Percentiles rank a stretch among this genome's conserved stretches.
Evolutionary conservation across 1,140 invertebrate genomes (phyloP).

Genomic region (Hylaeus anthracinus): DNA sequence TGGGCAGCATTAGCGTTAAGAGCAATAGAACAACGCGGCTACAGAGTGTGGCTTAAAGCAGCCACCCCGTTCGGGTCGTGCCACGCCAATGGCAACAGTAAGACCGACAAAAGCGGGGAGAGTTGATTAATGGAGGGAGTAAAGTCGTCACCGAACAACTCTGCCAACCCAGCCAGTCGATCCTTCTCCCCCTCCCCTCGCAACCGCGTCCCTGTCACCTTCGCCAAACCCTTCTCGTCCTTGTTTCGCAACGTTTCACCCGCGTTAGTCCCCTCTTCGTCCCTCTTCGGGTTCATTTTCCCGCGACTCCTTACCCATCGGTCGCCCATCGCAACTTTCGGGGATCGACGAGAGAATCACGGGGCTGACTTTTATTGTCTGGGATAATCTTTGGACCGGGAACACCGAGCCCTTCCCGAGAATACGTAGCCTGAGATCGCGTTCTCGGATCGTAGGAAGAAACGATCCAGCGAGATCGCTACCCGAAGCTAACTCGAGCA

Average conservation of each 20-base stretch:
- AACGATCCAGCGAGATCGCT: slow-evolving; percentile 44
- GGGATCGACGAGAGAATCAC: slow-evolving; percentile 60
- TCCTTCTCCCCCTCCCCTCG: slow-evolving; percentile 19
- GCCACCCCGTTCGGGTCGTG: slow-evolving; percentile 35
- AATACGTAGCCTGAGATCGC: slow-evolving; percentile 41
- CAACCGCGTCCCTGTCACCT: slow-evolving; percentile 21
- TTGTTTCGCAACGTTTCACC: slow-evolving; percentile 42
- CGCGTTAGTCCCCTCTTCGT: slow-evolving; percentile 24
- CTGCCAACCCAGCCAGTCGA: slow-evolving; percentile 50
- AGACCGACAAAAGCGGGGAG: slow-evolving; percentile 70
- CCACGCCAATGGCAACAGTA: slow-evolving; percentile 42
- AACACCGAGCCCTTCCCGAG: slow-evolving; percentile 48
- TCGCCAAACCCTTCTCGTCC: slow-evolving; percentile 21
- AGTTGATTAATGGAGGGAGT: slow-evolving; percentile 77
- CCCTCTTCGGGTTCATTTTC: not conserved
- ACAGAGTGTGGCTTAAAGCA: slow-evolving; percentile 68
- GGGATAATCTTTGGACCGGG: slow-evolving; percentile 59
- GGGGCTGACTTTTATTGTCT: slow-evolving; percentile 66
- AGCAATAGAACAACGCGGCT: slow-evolving; percentile 74
- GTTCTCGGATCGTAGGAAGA: slow-evolving; percentile 31
- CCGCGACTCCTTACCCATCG: slow-evolving; percentile 17
- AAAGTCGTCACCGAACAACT: slow-evolving; percentile 72
- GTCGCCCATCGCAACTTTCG: not conserved
- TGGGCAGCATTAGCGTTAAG: slow-evolving; percentile 74
- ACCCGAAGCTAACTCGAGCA: slow-evolving; percentile 9